Conservation (phyloP, 2,797 vertebrate species). For the Sebastiscus albofasciatus region DNA sequence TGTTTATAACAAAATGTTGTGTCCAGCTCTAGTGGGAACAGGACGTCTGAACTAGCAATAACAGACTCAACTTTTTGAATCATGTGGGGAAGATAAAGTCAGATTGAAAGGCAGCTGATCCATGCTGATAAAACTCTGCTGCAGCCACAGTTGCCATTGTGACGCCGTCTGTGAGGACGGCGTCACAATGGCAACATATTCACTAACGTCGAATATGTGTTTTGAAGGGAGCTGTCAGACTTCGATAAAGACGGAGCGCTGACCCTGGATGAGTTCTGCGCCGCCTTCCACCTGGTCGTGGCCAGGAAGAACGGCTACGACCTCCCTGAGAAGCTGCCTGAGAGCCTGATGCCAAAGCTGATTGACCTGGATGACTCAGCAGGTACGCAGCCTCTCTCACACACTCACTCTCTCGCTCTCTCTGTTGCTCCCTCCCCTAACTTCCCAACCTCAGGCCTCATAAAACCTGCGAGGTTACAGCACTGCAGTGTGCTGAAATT, state of each 20-base stretch:
- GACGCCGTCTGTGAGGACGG: background rate
- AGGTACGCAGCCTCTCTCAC: slow-evolving; percentile 77
- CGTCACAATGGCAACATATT: too few species aligned
- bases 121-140: background rate
- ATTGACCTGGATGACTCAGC: slow-evolving; percentile 98
- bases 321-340: slow-evolving; percentile 97
- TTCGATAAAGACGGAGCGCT: slow-evolving; percentile 99
- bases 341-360: slow-evolving; percentile 99
- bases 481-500: background rate
- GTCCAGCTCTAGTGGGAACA: background rate
- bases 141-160: background rate
- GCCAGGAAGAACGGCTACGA: slow-evolving; percentile 99
- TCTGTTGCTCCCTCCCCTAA: background rate
- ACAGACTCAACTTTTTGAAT: background rate
- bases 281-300: slow-evolving; percentile 98
- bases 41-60: background rate
- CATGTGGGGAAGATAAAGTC: background rate
- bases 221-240: slow-evolving; percentile 95
- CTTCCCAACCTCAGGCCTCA: slow-evolving; percentile 7
- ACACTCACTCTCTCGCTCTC: background rate
- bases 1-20: background rate
- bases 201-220: slow-evolving; percentile 6
- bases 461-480: slow-evolving; percentile 1
- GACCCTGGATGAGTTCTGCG: slow-evolving; percentile 98
- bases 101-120: background rate